phyloP scores from a whole-genome alignment of 2,113 vertebrate species.

The Cisticola juncidis region DNA sequence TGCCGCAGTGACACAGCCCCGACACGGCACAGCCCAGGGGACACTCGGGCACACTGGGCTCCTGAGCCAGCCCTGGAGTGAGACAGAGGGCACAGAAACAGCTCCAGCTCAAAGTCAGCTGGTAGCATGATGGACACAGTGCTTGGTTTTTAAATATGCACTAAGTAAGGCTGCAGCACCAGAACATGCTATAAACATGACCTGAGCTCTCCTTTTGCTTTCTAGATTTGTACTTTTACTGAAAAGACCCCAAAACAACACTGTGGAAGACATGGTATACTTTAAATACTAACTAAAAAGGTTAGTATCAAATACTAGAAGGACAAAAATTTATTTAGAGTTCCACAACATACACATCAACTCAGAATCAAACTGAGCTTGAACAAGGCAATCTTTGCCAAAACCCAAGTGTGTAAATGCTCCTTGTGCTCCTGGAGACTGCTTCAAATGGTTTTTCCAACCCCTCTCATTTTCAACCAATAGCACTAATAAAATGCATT shows the following conservation, averaged over 20 bases:
- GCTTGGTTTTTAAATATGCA: neutral
- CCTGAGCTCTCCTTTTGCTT: neutral
- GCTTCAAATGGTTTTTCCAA: neutral
- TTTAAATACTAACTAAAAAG: neutral
- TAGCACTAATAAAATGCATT: neutral
- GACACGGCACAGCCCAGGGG: neutral
- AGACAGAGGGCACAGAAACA: neutral
- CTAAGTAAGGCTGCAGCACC: neutral
- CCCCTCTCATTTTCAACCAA: neutral
- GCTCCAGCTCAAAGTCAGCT: neutral
- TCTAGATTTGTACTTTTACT: neutral
- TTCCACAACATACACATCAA: neutral
- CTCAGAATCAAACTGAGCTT: neutral
- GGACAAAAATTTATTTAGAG: neutral
- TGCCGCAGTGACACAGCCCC: neutral
- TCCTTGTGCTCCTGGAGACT: neutral
- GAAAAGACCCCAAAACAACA: neutral
- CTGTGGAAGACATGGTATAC: neutral
- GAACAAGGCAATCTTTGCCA: neutral
- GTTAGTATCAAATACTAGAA: neutral
- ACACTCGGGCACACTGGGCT: conserved; percentile 4
- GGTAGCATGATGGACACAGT: conserved; percentile 15
- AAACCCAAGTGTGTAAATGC: neutral
- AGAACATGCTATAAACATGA: neutral
- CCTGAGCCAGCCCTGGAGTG: conserved; percentile 18